Base-by-base conservation (phyloP, 2,888 invertebrate species). In the Spilarctia lutea region DNA sequence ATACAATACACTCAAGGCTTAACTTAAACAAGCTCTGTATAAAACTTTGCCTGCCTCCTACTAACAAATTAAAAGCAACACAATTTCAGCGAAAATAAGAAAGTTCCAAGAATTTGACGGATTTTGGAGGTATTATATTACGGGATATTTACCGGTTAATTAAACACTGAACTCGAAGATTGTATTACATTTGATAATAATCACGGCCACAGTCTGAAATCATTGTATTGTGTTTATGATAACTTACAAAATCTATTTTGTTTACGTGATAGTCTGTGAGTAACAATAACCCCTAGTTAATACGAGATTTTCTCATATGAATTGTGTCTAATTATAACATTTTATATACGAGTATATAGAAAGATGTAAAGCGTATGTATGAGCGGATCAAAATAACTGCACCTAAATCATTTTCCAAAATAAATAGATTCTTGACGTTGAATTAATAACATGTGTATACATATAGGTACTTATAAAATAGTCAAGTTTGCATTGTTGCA, bases 121-220 rank as follows among this genome's bases (percentile, higher is more conserved):
- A 67, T 73, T 85, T 83, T 75, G 68, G 77, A 52, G 74, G 73
- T 84, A 85, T 85, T 83, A 73, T 68, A 80, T 85, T 81, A 80
- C 85, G 73, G 74, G 74, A 56, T 72, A 81, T 83, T 85, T 77
- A 77, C 72, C 81, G 79, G 77, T 85, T 79, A 84, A 85, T 84
- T 84, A 83, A 81, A 68, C 65, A 35, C 65, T 42, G 52, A 72
- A 67, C 65, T 39, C 45, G 48, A 48, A 81, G 73, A 83, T 77
- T 76, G 73, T 76, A 75, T 81, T 83, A 77, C 84, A 77, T 72
- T 60, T 71, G 71, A 68, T 78, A 30, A 18, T 63, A 3, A 30
- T 63, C 18, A 63, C 18, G 30, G 27, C 2, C 27, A 18, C 27
- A 16, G 13, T 6, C 18, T 63, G 16, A 60, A 16, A 30, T 18